Percentiles rank a stretch among this genome's conserved stretches.
Evolutionary conservation across 2,113 vertebrate genomes (phyloP).

Genomic region (Pelodiscus sinensis): DNA sequence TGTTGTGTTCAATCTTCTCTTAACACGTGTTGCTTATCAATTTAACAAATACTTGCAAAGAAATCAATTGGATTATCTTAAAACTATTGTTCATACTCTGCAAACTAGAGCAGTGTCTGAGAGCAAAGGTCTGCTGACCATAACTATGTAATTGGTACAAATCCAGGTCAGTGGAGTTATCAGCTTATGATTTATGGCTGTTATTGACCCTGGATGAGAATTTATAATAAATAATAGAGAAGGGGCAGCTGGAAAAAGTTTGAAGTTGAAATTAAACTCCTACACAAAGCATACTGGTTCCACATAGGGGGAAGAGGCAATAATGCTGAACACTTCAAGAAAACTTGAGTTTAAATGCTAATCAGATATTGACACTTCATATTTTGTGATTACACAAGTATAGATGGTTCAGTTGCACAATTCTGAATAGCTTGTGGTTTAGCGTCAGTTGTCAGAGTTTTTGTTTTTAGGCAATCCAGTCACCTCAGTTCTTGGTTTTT

Average conservation of each 20-base stretch:
- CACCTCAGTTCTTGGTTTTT: neutral
- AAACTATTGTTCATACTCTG: neutral
- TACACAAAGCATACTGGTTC: neutral
- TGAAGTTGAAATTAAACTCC: neutral
- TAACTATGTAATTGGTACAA: neutral
- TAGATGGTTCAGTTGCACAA: neutral
- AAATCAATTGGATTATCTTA: neutral
- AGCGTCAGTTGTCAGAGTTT: neutral
- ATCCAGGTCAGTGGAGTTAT: neutral
- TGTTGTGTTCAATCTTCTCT: neutral
- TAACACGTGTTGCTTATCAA: neutral
- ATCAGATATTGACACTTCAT: neutral
- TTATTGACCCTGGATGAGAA: neutral
- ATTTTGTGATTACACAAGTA: neutral
- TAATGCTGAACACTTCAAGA: accelerated
- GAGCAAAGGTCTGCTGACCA: neutral
- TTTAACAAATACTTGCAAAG: neutral
- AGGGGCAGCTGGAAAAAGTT: neutral
- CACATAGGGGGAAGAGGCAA: accelerated
- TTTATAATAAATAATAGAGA: neutral
- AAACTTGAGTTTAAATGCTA: neutral
- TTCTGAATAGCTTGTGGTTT: neutral
- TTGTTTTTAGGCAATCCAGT: neutral
- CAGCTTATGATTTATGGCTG: neutral
- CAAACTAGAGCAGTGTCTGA: neutral